Evolutionary conservation across 2,888 invertebrate species (phyloP).

Genomic region (Tryphoninae sp.): DNA sequence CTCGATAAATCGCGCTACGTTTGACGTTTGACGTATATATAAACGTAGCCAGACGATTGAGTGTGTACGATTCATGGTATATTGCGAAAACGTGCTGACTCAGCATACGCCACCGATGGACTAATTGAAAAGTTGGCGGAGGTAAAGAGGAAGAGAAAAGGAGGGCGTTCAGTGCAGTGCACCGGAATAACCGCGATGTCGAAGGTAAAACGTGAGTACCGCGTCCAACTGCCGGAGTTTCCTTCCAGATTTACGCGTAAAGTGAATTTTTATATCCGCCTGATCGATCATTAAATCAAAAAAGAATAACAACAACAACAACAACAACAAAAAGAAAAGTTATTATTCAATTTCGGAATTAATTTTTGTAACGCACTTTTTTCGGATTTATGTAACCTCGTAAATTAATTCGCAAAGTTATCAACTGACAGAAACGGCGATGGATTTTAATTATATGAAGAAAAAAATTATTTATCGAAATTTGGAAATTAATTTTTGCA

Average conservation of each 20-base stretch:
- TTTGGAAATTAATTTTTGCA: no score
- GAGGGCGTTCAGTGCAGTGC: conserved; percentile 48
- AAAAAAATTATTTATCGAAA: no score
- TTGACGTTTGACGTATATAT: conserved; percentile 11
- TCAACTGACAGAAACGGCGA: background rate
- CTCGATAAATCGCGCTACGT: conserved; percentile 39
- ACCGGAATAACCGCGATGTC: conserved; percentile 66
- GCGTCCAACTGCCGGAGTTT: background rate
- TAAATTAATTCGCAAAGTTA: background rate
- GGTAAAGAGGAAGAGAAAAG: conserved; percentile 34
- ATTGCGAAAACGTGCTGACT: conserved; percentile 72
- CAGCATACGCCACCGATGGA: conserved; percentile 60
- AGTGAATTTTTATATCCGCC: no score
- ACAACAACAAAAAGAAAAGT: no score
- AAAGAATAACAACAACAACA: no score
- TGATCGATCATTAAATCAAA: no score
- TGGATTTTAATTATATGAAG: no score
- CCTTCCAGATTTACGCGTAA: background rate
- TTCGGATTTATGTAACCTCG: background rate
- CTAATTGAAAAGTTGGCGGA: conserved; percentile 58
- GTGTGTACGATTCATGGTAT: conserved; percentile 23
- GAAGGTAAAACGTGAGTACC: conserved; percentile 70
- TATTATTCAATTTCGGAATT: no score
- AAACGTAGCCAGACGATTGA: conserved; percentile 10
- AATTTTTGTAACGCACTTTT: no score